phyloP scores from a whole-genome alignment of 2,797 vertebrate genomes.

The Phylloscopus collybita region DNA sequence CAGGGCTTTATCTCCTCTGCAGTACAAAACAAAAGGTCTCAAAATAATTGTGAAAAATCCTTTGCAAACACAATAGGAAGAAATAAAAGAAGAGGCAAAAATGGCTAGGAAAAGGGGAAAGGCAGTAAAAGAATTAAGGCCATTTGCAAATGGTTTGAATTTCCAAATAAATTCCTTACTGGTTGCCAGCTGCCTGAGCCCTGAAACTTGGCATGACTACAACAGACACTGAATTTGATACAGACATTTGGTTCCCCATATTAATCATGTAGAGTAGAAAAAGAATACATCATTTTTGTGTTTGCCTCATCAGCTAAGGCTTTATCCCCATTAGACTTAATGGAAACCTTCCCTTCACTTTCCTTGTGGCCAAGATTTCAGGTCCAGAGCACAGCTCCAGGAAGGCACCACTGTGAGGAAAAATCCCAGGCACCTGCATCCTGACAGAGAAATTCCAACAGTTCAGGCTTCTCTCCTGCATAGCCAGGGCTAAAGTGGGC shows the following conservation, averaged over 20 bases:
- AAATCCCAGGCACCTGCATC: not conserved
- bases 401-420: not conserved
- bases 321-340: not conserved
- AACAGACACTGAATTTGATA: constrained; percentile 73
- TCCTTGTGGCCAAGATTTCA: not conserved
- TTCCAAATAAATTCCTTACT: constrained; percentile 42
- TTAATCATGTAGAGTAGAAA: constrained; percentile 69
- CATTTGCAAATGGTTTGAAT: constrained; percentile 15
- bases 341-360: constrained; percentile 20
- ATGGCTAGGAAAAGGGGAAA: constrained; percentile 15
- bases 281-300: constrained; percentile 35
- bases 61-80: not conserved
- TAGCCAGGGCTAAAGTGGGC: not conserved
- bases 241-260: constrained; percentile 69
- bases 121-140: constrained; percentile 40
- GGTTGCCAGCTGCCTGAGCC: constrained; percentile 70
- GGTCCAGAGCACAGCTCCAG: not conserved
- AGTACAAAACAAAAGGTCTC: not conserved
- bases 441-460: not conserved
- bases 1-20: not conserved
- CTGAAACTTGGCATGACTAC: constrained; percentile 60
- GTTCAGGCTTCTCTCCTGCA: not conserved
- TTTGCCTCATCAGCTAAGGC: constrained; percentile 25
- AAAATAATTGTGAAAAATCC: not conserved
- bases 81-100: not conserved